Evolutionary conservation across 2,113 vertebrate genomes (phyloP).

Genomic region (Neofelis nebulosa): DNA sequence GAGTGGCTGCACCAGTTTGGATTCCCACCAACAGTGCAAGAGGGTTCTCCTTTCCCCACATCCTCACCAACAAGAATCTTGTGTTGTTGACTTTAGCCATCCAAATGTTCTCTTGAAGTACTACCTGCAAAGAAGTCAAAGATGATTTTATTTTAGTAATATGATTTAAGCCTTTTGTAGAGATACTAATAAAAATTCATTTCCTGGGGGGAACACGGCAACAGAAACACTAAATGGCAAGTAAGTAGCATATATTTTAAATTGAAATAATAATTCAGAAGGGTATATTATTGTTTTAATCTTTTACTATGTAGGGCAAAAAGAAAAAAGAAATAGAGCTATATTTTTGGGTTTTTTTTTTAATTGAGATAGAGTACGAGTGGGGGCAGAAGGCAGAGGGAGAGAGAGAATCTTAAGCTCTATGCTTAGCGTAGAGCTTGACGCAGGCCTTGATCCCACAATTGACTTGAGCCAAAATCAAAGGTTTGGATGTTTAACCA

Average conservation of each 20-base stretch:
- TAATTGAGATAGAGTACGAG: no score
- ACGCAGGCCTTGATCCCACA: no score
- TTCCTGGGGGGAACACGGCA: background rate
- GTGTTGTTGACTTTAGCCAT: background rate
- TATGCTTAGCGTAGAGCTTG: no score
- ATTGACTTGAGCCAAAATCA: no score
- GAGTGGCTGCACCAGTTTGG: background rate
- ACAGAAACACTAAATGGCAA: background rate
- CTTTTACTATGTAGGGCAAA: background rate
- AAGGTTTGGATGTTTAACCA: no score
- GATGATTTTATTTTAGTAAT: background rate
- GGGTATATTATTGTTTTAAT: background rate
- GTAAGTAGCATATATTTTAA: background rate
- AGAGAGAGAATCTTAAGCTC: no score
- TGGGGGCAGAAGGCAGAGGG: no score
- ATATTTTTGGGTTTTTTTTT: no score
- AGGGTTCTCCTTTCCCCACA: background rate
- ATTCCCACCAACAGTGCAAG: background rate
- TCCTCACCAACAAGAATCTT: background rate
- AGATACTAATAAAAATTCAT: background rate
- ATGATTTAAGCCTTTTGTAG: background rate
- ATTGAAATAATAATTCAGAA: conserved; percentile 23
- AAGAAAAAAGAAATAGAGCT: background rate
- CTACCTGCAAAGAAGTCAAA: background rate
- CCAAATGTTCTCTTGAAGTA: background rate